Evolutionary conservation across 2,888 invertebrate species (phyloP).

Genomic region (Byasa hedistus): DNA sequence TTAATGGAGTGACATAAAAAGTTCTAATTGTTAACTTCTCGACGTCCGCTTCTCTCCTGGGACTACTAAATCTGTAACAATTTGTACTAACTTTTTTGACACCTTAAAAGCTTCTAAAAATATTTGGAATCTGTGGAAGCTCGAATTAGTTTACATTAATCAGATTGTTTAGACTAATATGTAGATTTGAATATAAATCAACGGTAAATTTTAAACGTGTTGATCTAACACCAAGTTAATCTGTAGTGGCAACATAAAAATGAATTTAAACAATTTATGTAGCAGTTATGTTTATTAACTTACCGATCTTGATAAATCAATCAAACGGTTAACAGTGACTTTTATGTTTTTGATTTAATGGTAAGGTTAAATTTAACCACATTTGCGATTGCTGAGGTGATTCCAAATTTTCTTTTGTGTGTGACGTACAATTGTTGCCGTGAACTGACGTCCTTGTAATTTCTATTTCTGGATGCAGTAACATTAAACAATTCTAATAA

Average conservation of each 20-base stretch:
- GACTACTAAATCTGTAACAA: slow-evolving; percentile 47
- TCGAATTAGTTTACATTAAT: no score
- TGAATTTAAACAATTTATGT: no score
- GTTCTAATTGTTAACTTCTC: slow-evolving; percentile 54
- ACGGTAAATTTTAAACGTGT: background rate
- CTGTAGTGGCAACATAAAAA: background rate
- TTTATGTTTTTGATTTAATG: no score
- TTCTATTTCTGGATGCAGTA: background rate
- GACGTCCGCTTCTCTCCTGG: slow-evolving; percentile 46
- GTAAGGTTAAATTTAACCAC: background rate
- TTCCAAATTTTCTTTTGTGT: background rate
- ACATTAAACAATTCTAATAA: background rate
- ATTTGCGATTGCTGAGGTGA: background rate
- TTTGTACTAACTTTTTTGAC: slow-evolving; percentile 12
- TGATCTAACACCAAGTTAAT: background rate
- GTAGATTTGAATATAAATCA: no score
- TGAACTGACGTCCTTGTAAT: slow-evolving; percentile 1
- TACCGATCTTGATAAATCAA: no score
- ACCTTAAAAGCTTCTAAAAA: background rate
- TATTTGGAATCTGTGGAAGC: background rate
- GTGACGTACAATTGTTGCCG: slow-evolving; percentile 4
- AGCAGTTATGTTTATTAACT: no score
- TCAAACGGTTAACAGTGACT: no score
- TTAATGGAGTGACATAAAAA: slow-evolving; percentile 63
- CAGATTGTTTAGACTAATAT: background rate